A percentile compares a stretch with the other conserved stretches of the same genome.
phyloP scores from a whole-genome alignment of 2,888 invertebrate genomes.

The Dryomyza anilis region DNA sequence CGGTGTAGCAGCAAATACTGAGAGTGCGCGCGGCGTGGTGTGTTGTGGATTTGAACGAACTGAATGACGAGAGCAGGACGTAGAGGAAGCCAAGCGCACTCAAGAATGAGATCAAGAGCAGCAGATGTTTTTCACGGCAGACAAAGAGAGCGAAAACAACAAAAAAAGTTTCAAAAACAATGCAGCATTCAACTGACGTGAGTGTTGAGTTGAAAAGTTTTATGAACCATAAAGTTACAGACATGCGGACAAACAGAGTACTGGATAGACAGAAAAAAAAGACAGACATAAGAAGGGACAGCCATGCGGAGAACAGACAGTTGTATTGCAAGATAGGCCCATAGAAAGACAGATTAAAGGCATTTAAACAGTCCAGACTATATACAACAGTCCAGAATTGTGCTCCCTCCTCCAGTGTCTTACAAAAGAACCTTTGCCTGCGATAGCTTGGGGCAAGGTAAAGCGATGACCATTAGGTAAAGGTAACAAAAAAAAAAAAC shows the following conservation, averaged over 20 bases:
- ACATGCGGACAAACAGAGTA: not conserved
- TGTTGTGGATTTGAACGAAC: too few relatives aligned
- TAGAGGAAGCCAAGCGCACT: not conserved
- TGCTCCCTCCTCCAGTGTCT: too few relatives aligned
- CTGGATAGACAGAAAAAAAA: not conserved
- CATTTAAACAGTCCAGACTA: too few relatives aligned
- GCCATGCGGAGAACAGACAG: not conserved
- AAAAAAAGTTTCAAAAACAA: not conserved
- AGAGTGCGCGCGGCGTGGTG: not conserved
- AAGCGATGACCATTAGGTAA: too few relatives aligned
- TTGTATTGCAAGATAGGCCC: not conserved
- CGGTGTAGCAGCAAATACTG: constrained; percentile 2
- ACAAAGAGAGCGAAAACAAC: not conserved
- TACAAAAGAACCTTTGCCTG: too few relatives aligned
- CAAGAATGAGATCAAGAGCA: constrained; percentile 18
- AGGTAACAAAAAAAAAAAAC: too few relatives aligned
- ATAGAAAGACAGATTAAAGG: not conserved
- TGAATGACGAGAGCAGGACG: not conserved
- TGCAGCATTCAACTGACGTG: not conserved
- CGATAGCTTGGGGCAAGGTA: too few relatives aligned
- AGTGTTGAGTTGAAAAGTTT: constrained; percentile 3
- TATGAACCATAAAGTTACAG: constrained; percentile 4
- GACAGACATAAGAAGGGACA: not conserved
- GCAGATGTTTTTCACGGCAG: constrained; percentile 22
- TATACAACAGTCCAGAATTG: too few relatives aligned